Conservation (phyloP, 2,113 vertebrate species). For the Grammomys dolichurus region DNA sequence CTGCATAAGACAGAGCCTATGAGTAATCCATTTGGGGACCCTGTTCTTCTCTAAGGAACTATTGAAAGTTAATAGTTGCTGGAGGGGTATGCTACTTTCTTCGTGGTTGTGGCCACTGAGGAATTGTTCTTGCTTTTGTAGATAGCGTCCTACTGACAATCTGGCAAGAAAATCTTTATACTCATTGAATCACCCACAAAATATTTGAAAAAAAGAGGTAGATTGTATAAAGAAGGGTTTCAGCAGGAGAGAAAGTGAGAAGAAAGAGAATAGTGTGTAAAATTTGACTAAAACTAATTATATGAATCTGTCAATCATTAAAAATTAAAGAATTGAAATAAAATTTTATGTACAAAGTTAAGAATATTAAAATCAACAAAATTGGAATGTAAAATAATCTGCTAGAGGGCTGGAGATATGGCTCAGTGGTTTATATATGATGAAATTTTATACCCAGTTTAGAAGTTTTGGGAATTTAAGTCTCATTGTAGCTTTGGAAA, state of each 20-base stretch:
- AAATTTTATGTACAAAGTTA: not conserved
- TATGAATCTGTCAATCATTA: not conserved
- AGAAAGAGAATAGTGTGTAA: not conserved
- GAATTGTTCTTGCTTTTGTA: not conserved
- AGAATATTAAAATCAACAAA: not conserved
- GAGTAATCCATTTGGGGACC: not conserved
- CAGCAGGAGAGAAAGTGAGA: not conserved
- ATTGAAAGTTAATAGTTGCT: not conserved
- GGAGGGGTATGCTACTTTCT: not conserved
- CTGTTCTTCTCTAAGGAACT: not conserved
- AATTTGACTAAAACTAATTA: not conserved
- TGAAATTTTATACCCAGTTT: too few species aligned
- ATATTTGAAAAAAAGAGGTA: not conserved
- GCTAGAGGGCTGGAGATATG: too few species aligned
- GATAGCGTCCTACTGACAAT: not conserved
- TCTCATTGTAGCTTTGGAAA: too few species aligned
- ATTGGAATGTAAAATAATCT: too few species aligned
- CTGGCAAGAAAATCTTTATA: not conserved
- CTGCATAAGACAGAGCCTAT: not conserved
- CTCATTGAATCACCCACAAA: not conserved
- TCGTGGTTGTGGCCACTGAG: not conserved
- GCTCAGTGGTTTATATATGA: too few species aligned
- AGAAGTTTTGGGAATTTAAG: too few species aligned
- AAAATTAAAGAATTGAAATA: not conserved
- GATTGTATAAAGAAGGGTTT: not conserved